Evolutionary conservation across 64 coral and sea anemone genomes (phyloP).

Genomic region (Actinia equina): DNA sequence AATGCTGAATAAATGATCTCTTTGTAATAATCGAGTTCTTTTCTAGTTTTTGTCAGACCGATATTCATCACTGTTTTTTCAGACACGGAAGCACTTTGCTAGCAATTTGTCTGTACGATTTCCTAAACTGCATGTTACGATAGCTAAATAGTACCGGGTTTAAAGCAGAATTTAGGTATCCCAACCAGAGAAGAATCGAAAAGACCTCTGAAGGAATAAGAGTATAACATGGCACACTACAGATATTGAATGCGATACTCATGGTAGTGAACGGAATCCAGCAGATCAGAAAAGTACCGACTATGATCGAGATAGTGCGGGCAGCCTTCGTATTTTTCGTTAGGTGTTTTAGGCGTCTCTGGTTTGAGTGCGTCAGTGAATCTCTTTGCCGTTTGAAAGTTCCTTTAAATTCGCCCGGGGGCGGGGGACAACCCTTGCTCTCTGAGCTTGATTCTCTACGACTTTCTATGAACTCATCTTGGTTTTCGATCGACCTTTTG

Average conservation of each 20-base stretch:
- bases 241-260: conserved; percentile 24
- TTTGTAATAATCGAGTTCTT: too few relatives aligned
- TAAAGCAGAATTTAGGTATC: conserved; percentile 57
- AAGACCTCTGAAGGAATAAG: background rate
- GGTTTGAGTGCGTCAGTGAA: background rate
- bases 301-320: conserved; percentile 50
- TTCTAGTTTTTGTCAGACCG: too few relatives aligned
- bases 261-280: conserved; percentile 55
- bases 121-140: conserved; percentile 46
- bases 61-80: background rate
- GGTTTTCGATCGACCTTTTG: background rate
- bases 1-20: too few relatives aligned
- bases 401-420: background rate
- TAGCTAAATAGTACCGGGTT: conserved; percentile 52
- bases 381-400: background rate
- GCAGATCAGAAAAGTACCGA: conserved; percentile 38
- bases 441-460: background rate
- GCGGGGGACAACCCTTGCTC: background rate
- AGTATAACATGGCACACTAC: background rate
- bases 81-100: background rate
- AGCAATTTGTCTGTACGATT: conserved; percentile 30
- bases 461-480: background rate
- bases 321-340: conserved; percentile 48
- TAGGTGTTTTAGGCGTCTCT: conserved; percentile 16
- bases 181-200: conserved; percentile 18